Conservation (phyloP, 1,140 invertebrate genomes). For the Drosophila bocqueti region DNA sequence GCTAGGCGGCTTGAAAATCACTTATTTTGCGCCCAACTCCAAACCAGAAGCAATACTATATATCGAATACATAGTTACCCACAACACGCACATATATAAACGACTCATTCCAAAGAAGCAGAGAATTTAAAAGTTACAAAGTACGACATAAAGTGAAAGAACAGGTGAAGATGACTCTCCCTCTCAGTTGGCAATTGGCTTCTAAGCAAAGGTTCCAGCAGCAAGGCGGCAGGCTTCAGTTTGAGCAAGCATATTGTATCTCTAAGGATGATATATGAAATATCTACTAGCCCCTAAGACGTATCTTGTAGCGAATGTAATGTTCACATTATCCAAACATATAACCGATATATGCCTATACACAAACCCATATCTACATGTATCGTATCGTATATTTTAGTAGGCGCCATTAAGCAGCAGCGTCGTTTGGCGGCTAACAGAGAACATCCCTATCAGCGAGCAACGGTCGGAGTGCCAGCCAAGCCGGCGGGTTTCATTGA, state of each 20-base stretch:
- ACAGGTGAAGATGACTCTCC: slow-evolving; percentile 25
- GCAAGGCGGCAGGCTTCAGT: slow-evolving; percentile 52
- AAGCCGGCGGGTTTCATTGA: slow-evolving; percentile 85
- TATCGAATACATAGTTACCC: slow-evolving; percentile 22
- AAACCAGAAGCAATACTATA: slow-evolving; percentile 22
- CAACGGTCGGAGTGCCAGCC: slow-evolving; percentile 91
- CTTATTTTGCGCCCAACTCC: slow-evolving; percentile 59
- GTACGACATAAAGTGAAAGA: slow-evolving; percentile 19
- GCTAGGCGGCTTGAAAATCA: slow-evolving; percentile 74
- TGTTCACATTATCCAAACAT: slow-evolving; percentile 56
- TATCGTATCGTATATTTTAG: slow-evolving; percentile 85
- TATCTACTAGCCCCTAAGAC: slow-evolving; percentile 55
- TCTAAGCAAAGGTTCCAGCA: slow-evolving; percentile 32
- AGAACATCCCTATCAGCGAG: slow-evolving; percentile 97
- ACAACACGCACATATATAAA: slow-evolving; percentile 63
- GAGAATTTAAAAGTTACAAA: slow-evolving; percentile 76
- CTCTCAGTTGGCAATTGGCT: slow-evolving; percentile 28
- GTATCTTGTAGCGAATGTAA: slow-evolving; percentile 40
- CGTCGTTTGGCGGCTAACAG: slow-evolving; percentile 91
- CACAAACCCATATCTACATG: slow-evolving; percentile 70
- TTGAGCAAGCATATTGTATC: slow-evolving; percentile 46
- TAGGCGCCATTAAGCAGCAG: slow-evolving; percentile 87
- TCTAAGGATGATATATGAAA: slow-evolving; percentile 46
- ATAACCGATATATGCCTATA: slow-evolving; percentile 53
- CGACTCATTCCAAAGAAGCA: slow-evolving; percentile 85